These are phyloP conservation scores for Paramormyrops kingsleyae DNA, from an alignment of 2,113 vertebrate species.

Conservation along the genomic window DNA sequence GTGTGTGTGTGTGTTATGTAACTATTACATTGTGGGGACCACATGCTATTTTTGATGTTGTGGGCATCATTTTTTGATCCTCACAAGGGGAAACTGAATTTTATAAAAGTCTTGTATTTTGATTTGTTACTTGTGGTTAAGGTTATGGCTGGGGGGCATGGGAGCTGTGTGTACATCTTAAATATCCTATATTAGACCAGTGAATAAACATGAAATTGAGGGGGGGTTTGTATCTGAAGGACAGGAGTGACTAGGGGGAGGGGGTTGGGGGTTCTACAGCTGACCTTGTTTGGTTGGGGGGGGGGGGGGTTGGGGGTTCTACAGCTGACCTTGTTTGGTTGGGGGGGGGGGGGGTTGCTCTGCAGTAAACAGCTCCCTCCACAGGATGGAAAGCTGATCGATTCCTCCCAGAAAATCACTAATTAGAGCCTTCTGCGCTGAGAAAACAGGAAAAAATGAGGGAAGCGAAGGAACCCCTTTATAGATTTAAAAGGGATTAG, in stretches of 20 bases:
- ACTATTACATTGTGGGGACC: background rate
- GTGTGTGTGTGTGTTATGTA: background rate
- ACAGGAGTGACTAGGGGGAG: background rate
- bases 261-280: background rate
- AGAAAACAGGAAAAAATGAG: conserved; percentile 30
- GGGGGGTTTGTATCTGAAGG: background rate
- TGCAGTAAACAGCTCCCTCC: conserved; percentile 29
- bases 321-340: background rate
- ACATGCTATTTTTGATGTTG: background rate
- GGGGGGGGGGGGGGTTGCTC: background rate
- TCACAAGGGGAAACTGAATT: background rate
- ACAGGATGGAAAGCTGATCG: conserved; percentile 43
- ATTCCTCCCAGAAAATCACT: conserved; percentile 38
- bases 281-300: background rate
- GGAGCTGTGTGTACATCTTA: background rate
- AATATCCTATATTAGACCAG: background rate
- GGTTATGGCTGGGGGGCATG: background rate
- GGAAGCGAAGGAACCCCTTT: conserved; percentile 25
- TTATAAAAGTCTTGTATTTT: background rate
- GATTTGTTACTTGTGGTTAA: background rate
- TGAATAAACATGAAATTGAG: background rate
- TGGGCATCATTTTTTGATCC: background rate
- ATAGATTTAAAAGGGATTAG: conserved; percentile 10
- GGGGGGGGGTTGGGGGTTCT: background rate
- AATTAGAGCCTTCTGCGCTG: conserved; percentile 26